These are phyloP conservation scores for Perca flavescens DNA, from an alignment of 2,113 vertebrate species.

Conservation along the genomic window DNA sequence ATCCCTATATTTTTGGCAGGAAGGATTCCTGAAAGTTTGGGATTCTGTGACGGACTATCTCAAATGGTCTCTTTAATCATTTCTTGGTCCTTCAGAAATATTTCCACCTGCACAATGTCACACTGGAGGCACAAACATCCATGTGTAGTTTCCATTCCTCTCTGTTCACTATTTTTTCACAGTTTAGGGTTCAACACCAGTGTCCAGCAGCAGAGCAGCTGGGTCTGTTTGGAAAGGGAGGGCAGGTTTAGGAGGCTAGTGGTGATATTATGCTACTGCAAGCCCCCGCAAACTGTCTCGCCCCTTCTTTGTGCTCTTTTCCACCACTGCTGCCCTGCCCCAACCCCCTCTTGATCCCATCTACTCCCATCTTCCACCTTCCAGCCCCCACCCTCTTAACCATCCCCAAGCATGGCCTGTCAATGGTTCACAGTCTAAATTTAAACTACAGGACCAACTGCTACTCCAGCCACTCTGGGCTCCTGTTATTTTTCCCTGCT, in stretches of 20 bases:
- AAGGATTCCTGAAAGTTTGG: neutral
- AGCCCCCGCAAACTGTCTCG: constrained; percentile 1
- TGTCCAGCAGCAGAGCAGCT: constrained; percentile 7
- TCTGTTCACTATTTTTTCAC: neutral
- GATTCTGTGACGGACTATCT: neutral
- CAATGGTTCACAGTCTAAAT: constrained; percentile 81
- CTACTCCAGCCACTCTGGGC: constrained; percentile 69
- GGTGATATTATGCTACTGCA: constrained; percentile 3
- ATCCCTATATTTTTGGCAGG: neutral
- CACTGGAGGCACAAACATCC: neutral
- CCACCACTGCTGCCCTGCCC: constrained; percentile 29
- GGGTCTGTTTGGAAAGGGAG: constrained; percentile 21
- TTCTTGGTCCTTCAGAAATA: neutral
- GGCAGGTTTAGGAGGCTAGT: neutral
- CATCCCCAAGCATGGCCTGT: constrained; percentile 85
- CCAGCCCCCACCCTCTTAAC: constrained; percentile 51
- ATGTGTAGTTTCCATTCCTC: neutral
- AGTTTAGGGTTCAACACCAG: constrained; percentile 6
- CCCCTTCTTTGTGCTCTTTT: neutral
- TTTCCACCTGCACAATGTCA: constrained; percentile 3
- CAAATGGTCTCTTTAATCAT: neutral
- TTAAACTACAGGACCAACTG: constrained; percentile 84
- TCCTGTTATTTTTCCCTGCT: constrained; percentile 71
- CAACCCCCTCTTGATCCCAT: constrained; percentile 25
- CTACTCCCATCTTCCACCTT: constrained; percentile 38